A percentile compares a stretch with the other conserved stretches of the same genome.
phyloP scores from a whole-genome alignment of 2,113 vertebrate genomes.

The Neogale vison region DNA sequence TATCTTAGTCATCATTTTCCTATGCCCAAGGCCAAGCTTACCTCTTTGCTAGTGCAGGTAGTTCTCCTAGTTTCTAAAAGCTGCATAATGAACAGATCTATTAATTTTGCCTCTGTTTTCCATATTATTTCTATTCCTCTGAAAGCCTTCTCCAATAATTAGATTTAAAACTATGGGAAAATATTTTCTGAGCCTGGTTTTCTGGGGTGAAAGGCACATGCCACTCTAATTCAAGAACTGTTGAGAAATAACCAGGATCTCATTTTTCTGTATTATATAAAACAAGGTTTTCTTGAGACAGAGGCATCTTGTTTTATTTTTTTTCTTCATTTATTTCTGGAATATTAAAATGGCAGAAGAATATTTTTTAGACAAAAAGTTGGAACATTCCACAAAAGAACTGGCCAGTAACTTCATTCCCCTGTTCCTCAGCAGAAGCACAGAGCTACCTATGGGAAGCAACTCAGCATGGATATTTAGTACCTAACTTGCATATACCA shows the following conservation, averaged over 20 bases:
- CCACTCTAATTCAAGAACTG: neutral
- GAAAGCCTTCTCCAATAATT: neutral
- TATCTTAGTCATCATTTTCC: neutral
- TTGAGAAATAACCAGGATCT: neutral
- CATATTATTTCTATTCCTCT: neutral
- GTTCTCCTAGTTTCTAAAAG: neutral
- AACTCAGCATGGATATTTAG: neutral
- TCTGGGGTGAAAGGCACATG: neutral
- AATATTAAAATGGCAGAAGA: neutral
- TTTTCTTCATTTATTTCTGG: neutral
- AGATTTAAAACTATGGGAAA: neutral
- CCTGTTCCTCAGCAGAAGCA: neutral
- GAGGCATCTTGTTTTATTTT: neutral
- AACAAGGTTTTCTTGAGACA: neutral
- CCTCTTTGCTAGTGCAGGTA: neutral
- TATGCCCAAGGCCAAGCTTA: neutral
- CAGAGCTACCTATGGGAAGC: neutral
- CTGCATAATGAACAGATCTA: neutral
- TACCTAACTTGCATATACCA: neutral
- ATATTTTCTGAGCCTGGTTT: neutral
- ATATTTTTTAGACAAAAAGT: neutral
- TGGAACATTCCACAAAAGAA: neutral
- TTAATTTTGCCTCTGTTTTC: neutral
- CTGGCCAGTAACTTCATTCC: neutral
- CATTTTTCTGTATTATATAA: neutral